Evolutionary conservation across 2,797 vertebrate species (phyloP), one percentile per base, ranked within the genome.

Genomic region (Oreonectes daqikongensis): DNA sequence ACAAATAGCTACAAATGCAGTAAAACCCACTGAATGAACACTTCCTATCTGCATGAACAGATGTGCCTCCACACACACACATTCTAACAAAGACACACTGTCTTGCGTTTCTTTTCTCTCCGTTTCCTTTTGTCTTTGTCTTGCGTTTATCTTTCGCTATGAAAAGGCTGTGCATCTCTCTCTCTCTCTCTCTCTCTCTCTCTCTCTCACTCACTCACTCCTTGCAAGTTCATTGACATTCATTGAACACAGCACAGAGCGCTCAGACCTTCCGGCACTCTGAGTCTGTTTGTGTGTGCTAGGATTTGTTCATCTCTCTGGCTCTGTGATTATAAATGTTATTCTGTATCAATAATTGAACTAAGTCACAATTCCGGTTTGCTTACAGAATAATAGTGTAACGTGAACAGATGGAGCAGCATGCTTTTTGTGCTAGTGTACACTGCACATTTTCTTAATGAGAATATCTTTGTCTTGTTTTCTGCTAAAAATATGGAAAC

Each of bases 221-320:
- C 53, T 66, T 72, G 71, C 79, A 68, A 85, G 79, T 83, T 85
- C 85, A 86, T 85, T 85, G 82, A 81, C 84, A 86, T 85, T 84
- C 84, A 83, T 79, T 85, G 82, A 84, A 83, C 82, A 76, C 72
- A 72, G 72, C 78, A 82, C 81, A 61, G 68, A 75, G 79, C 73
- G 73, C 69, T 79, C 70, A 81, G 77, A 82, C 79, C 82, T 86
- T 85, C 77, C 65, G 68, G 84, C 82, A 73, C 76, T 81, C 30
- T 69, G 73, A 60, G 50, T 53, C 59, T 48, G 50, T 77, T 40
- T 75, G 75, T 72, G 72, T 75, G 61, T 70, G 32, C 63, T 57
- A 64, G 72, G 35, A 35, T 69, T 46, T 75, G 61, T 79, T 55
- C 60, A 22, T 70, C 35, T 40, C 44, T 72, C 32, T 64, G 10